Evolutionary conservation across 2,113 vertebrate species (phyloP).

Genomic region (Channa argus): DNA sequence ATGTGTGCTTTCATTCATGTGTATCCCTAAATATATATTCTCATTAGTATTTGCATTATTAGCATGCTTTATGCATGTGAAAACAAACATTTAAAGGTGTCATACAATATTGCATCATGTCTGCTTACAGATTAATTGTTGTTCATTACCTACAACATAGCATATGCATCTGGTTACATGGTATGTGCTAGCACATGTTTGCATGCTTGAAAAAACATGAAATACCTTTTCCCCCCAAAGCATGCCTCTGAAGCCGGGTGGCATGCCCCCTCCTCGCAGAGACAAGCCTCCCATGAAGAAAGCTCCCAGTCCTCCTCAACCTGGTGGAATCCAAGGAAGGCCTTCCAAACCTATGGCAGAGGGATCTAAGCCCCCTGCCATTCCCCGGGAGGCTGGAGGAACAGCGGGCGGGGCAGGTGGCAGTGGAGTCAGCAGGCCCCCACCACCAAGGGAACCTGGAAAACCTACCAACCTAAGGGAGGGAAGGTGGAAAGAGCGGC

Average conservation of each 20-base stretch:
- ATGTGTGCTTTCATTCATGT: background rate
- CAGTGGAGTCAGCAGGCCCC: slow-evolving; percentile 66
- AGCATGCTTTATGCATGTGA: too few species aligned
- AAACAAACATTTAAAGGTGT: too few species aligned
- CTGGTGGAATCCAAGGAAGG: slow-evolving; percentile 75
- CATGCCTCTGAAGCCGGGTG: slow-evolving; percentile 69
- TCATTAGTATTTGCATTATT: too few species aligned
- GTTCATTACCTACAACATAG: background rate
- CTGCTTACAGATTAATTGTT: background rate
- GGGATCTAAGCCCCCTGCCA: slow-evolving; percentile 82
- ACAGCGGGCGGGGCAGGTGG: background rate
- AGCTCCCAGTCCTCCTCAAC: slow-evolving; percentile 82
- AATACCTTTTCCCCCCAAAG: slow-evolving; percentile 50
- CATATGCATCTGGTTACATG: slow-evolving; percentile 1
- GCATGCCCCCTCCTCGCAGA: slow-evolving; percentile 80
- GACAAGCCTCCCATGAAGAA: slow-evolving; percentile 92
- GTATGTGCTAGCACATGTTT: slow-evolving; percentile 11
- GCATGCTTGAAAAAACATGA: slow-evolving; percentile 21
- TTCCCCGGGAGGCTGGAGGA: slow-evolving; percentile 65
- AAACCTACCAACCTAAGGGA: slow-evolving; percentile 88
- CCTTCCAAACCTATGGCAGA: slow-evolving; percentile 81
- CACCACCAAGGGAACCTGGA: slow-evolving; percentile 63
- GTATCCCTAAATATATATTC: too few species aligned
- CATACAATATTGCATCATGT: background rate
- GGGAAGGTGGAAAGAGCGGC: slow-evolving; percentile 90